Percentiles rank a stretch among this genome's conserved stretches.
These are phyloP conservation scores for Diarsia dahlii DNA, from an alignment of 2,888 invertebrate genomes.

Conservation along the genomic window DNA sequence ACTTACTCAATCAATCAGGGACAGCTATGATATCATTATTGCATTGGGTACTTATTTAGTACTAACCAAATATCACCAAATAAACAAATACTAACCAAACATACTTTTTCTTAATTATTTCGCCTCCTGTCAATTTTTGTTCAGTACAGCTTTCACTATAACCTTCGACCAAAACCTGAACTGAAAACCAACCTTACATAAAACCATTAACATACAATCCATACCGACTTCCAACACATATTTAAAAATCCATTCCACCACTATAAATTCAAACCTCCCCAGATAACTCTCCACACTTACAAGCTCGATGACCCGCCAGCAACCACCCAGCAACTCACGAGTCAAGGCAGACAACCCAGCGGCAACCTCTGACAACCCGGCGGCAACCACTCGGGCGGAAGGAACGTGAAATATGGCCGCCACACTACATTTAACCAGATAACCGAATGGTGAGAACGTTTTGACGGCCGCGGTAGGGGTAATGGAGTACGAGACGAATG, in stretches of 20 bases:
- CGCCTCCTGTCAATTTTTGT: too few species aligned
- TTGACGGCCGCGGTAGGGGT: conserved; percentile 64
- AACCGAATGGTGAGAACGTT: conserved; percentile 69
- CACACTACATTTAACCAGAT: conserved; percentile 72
- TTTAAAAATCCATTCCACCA: not conserved
- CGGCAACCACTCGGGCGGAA: conserved; percentile 70
- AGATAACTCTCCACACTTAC: conserved; percentile 47
- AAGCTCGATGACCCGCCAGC: conserved; percentile 49
- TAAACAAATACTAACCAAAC: too few species aligned
- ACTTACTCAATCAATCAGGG: too few species aligned
- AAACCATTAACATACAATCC: too few species aligned
- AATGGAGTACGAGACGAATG: conserved; percentile 39
- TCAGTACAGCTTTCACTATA: too few species aligned
- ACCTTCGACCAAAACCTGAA: too few species aligned
- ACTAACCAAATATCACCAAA: too few species aligned
- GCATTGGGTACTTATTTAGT: too few species aligned
- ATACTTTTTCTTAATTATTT: too few species aligned
- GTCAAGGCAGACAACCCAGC: conserved; percentile 60
- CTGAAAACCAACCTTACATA: too few species aligned
- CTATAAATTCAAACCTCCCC: not conserved
- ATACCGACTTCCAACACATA: too few species aligned
- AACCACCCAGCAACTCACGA: conserved; percentile 38
- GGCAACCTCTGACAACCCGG: conserved; percentile 62
- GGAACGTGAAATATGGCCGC: conserved; percentile 71
- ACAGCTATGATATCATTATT: too few species aligned